A percentile compares a stretch with the other conserved stretches of the same genome.
Conservation (phyloP, 2,888 invertebrate genomes). For the Nomada flava region DNA sequence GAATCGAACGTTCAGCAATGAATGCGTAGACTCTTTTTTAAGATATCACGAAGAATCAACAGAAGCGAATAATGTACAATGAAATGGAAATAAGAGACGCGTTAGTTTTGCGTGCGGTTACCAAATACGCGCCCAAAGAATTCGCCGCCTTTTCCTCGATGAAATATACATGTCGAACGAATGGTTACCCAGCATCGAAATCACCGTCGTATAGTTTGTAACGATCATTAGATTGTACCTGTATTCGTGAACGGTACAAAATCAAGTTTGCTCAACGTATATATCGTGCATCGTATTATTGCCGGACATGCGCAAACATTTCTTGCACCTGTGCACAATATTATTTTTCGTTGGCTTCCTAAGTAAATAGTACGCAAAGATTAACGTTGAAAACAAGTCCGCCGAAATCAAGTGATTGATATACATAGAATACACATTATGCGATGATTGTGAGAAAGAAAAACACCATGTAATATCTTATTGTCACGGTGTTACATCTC, state of each 20-base stretch:
- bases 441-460: not conserved
- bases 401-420: not conserved
- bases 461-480: not conserved
- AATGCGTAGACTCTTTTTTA: not conserved
- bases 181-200: slow-evolving; percentile 13
- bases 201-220: slow-evolving; percentile 13
- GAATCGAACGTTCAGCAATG: not conserved
- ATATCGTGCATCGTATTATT: slow-evolving; percentile 13
- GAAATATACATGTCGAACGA: not conserved
- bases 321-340: not conserved
- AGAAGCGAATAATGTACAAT: not conserved
- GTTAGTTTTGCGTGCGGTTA: not conserved
- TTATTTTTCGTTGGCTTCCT: not conserved
- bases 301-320: not conserved
- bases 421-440: not conserved
- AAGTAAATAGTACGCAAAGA: not conserved
- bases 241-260: not conserved
- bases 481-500: not conserved
- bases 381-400: not conserved
- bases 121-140: not conserved
- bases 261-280: slow-evolving; percentile 39
- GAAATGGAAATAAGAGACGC: not conserved
- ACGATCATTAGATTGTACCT: slow-evolving; percentile 13
- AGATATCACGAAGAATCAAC: not conserved
- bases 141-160: not conserved